phyloP scores from a whole-genome alignment of 2,113 vertebrate species.

The Brienomyrus longianalis region DNA sequence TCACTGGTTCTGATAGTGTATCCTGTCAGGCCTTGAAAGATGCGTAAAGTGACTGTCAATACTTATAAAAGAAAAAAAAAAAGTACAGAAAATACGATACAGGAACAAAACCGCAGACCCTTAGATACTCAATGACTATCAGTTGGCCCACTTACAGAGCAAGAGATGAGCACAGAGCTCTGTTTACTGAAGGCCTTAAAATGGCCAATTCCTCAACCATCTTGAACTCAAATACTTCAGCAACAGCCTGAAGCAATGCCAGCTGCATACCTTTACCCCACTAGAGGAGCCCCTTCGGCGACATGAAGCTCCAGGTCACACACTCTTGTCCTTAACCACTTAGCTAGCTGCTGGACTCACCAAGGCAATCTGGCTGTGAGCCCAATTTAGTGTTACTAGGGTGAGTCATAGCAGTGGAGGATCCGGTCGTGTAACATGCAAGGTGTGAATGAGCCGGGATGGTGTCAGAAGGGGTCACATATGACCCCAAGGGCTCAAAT shows the following conservation, averaged over 20 bases:
- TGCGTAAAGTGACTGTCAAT: not conserved
- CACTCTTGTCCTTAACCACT: not conserved
- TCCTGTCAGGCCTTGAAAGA: not conserved
- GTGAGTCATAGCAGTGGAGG: not conserved
- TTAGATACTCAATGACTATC: not conserved
- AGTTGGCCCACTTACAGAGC: not conserved
- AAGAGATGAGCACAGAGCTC: not conserved
- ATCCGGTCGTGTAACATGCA: not conserved
- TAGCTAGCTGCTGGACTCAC: not conserved
- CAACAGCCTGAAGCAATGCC: not conserved
- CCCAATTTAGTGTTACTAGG: not conserved
- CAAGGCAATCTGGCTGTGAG: not conserved
- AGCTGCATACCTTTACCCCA: not conserved
- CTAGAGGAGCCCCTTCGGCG: not conserved
- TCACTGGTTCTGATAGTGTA: not conserved
- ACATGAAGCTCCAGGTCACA: not conserved
- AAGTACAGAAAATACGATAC: not conserved
- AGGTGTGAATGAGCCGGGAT: not conserved
- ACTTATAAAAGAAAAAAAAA: rapidly evolving
- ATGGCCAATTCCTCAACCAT: not conserved
- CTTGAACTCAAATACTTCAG: not conserved
- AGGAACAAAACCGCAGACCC: not conserved
- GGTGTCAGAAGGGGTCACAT: not conserved
- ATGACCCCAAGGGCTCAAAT: not conserved
- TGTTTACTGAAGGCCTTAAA: not conserved